Evolutionary conservation across 2,113 vertebrate genomes (phyloP), one percentile per base, ranked within the genome.

Genomic region (Ochotona curzoniae): DNA sequence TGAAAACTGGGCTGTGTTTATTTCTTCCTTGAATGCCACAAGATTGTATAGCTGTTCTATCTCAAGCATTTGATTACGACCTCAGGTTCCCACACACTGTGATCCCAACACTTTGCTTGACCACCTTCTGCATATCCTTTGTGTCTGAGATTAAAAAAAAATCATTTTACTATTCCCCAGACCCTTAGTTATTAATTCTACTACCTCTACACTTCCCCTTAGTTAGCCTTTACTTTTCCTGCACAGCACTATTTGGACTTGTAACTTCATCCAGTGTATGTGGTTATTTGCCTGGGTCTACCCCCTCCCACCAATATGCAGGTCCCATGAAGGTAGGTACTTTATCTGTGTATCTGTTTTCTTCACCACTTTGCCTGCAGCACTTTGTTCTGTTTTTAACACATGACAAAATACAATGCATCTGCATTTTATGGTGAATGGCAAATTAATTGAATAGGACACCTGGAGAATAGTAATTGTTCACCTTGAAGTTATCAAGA

Each of bases 11-110:
- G 57, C 69, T 30, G 61, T 9, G 44, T 66, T 73, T 7, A 80
- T 63, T 49, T 83, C 47, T 90, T 83, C 74, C 51, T 74, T 69
- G 7, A n/a, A 32, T 88, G 11, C 17, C 66, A 66, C 83, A 95
- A 75, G 26, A 26, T 23, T 38, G 30, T 10, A 30, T 8, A 80
- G 28, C 14, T 57, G 35, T 67, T 92, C 2, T 11, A 18, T 6
- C 13, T 61, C 71, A 74, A 38, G 44, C 32, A 70, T 69, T 83
- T 67, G 47, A 4, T 73, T 93, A 83, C 38, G 20, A 9, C 17
- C 44, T 57, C 38, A 38, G 7, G 1, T 49, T 69, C n/a, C 47
- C 75, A 61, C 2, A 76, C 6, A 69, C 0, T 23, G 11, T 54
- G 25, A 26, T 5, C 4, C 44, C 69, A 13, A 23, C 23, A 11